phyloP scores from a whole-genome alignment of 1,140 invertebrate genomes.

The Ctenoplectra terminalis region DNA sequence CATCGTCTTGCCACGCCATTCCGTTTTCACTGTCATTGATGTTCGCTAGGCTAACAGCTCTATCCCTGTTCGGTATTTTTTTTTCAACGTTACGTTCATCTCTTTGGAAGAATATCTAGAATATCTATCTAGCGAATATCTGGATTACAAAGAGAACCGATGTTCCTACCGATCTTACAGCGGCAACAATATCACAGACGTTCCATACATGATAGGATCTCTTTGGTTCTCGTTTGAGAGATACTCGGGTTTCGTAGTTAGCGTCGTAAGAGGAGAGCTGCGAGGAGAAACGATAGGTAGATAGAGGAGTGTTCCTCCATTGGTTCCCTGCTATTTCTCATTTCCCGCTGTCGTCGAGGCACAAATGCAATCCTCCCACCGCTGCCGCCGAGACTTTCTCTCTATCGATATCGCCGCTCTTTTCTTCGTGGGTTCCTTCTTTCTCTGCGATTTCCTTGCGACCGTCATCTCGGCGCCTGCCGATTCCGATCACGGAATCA shows the following conservation, averaged over 20 bases:
- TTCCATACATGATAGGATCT: constrained; percentile 23
- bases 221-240: constrained; percentile 13
- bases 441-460: constrained; percentile 31
- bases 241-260: constrained; percentile 30
- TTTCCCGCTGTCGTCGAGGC: constrained; percentile 68
- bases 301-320: constrained; percentile 5
- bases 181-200: not conserved
- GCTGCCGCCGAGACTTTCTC: constrained; percentile 3
- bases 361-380: constrained; percentile 61
- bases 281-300: constrained; percentile 14
- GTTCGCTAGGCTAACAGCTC: not conserved
- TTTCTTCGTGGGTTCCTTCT: not conserved
- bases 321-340: constrained; percentile 48
- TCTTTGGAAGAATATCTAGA: not conserved
- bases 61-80: not conserved
- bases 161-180: constrained; percentile 6
- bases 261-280: constrained; percentile 19
- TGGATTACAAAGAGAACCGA: not conserved
- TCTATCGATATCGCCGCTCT: constrained; percentile 33
- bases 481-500: constrained; percentile 41
- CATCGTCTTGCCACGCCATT: not conserved
- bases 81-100: not conserved
- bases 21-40: not conserved
- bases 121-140: no score
- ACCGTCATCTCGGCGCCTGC: constrained; percentile 29